Base-by-base conservation (phyloP, 2,888 invertebrate genomes). In the Drosophila macrospina region DNA sequence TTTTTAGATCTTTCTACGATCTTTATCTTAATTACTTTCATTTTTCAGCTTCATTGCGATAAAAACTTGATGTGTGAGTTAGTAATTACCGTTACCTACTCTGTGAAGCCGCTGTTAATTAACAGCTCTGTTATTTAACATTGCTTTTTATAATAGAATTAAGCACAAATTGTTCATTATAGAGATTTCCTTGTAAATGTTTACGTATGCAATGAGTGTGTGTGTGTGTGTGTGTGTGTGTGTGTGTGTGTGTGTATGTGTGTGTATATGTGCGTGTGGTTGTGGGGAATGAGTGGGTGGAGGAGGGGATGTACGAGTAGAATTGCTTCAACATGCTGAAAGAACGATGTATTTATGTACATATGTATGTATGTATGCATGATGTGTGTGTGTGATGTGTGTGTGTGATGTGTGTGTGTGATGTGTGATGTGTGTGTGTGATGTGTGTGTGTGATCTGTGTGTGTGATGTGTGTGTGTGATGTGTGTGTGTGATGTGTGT, bases 81-180 rank as follows among this genome's bases (percentile, higher is more conserved):
- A n/a, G 44, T 45, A 47, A 11, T 32, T 32, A 47, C 32, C 47
- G 47, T 51, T 34, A 55, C 3, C 15, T 34, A 20, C 11, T 16
- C 8, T 37, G 37, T 41, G n/a, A 32, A 52, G 48, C 20, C 54
- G 20, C 32, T 50, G 57, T 63, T 44, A 41, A 30, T 63, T 50
- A 41, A 30, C 11, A 28, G 45, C 61, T 62, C 20, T 51, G 42
- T 74, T 60, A 44, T 55, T 42, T 71, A 74, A 61, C 66, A 74
- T 76, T 74, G 77, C 72, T 56, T 64, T 74, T 61, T 47, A 47
- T 20, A 24, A 61, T 69, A 34, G 36, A 52, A 41, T 26, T 66
- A 71, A 66, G 67, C 74, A 76, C 54, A 60, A 57, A 45, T 59
- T 60, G 15, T 44, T 48, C 34, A n/a, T 37, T 37, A 13, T 39